Evolutionary conservation across 2,797 vertebrate species (phyloP), one percentile per base, ranked within the genome.

Genomic region (Zalophus californianus): DNA sequence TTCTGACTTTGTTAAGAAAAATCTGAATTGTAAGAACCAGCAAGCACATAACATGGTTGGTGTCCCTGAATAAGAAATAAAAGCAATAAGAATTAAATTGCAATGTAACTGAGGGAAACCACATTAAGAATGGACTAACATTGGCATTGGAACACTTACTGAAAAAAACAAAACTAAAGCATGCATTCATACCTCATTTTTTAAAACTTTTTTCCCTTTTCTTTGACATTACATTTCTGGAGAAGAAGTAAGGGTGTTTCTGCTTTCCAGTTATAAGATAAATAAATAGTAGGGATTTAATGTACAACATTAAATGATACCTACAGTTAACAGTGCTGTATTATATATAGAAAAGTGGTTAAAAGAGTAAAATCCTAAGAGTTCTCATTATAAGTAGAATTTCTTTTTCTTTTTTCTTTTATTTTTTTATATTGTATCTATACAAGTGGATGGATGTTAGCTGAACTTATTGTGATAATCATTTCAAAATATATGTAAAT

Each of bases 51-150:
- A 23, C 29, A 84, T 52, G 5, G 13, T 29, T 90, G 41, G 72
- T 41, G 60, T 70, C 12, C 10, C 13, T 70, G 20, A 85, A 86
- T 93, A n/a, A 94, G 54, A 86, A 91, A 78, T 78, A 89, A 93
- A 72, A 70, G 44, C 5, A 41, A 41, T 6, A 58, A 77, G 29
- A 79, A 84, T 91, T 72, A 88, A 86, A 73, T 2, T 54, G 2
- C 21, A 93, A 83, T n/a, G 12, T 77, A 92, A 91, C 12, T 2
- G 52, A 77, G 3, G 52, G 52, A 52, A 70, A 58, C 1, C 5
- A 56, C 23, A 78, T 91, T 80, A 79, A 70, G 48, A 77, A 80
- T 48, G 8, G 1, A 15, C 12, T 78, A 44, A 66, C 54, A 29
- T 4, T 35, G 27, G 5, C 4, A 20, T 54, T 73, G 32, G 4